phyloP scores from a whole-genome alignment of 1,140 invertebrate species.

The Trypoxylus dichotomus region DNA sequence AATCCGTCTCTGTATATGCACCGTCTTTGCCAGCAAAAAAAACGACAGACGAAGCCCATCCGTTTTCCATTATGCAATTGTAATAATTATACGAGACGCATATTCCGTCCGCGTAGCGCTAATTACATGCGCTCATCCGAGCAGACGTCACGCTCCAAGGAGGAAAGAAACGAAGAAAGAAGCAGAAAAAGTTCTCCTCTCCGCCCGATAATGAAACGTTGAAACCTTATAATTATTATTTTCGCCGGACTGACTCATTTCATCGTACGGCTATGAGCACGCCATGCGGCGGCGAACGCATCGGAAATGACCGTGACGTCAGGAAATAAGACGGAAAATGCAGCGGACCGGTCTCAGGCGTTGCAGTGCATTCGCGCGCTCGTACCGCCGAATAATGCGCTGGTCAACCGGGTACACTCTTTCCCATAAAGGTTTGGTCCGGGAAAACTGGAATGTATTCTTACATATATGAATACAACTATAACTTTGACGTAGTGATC shows the following conservation, averaged over 20 bases:
- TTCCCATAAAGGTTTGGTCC: no score
- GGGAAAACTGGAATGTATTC: no score
- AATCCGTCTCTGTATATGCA: no score
- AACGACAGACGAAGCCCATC: neutral
- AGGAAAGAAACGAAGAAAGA: neutral
- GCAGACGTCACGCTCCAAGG: neutral
- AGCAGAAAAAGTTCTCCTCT: neutral
- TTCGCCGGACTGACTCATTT: neutral
- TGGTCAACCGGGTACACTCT: neutral
- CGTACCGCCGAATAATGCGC: neutral
- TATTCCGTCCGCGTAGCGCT: neutral
- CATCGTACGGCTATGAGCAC: neutral
- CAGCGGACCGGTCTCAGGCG: neutral
- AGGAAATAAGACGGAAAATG: slow-evolving; percentile 2
- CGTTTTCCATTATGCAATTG: slow-evolving; percentile 21
- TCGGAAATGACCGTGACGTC: slow-evolving; percentile 5
- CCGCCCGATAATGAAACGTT: neutral
- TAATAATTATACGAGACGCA: neutral
- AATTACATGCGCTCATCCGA: neutral
- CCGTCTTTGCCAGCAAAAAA: neutral
- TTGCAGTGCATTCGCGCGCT: neutral
- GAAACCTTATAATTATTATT: slow-evolving; percentile 16
- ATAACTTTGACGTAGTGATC: no score
- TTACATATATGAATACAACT: no score
- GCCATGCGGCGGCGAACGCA: neutral